Percentiles rank a stretch among this genome's conserved stretches.
Evolutionary conservation across 1,140 invertebrate species (phyloP).

Genomic region (Lutraria rhynchaena): DNA sequence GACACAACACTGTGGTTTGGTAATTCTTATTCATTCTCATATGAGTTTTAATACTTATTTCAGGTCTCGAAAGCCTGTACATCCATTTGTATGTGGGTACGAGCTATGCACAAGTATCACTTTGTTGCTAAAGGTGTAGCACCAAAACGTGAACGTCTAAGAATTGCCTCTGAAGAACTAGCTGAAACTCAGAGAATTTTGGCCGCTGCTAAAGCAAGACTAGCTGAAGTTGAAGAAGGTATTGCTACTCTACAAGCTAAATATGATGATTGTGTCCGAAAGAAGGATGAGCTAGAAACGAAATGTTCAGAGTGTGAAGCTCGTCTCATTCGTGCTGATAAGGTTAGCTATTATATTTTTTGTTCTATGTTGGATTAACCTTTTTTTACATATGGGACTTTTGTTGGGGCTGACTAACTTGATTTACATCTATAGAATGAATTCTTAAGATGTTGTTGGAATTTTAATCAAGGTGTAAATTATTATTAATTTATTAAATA

Average conservation of each 20-base stretch:
- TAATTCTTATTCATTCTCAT: no score
- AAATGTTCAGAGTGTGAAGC: constrained; percentile 81
- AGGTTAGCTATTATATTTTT: constrained; percentile 70
- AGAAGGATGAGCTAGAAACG: constrained; percentile 82
- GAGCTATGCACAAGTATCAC: constrained; percentile 92
- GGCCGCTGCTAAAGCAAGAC: constrained; percentile 79
- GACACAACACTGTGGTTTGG: no score
- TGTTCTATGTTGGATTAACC: no score
- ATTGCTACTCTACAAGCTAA: constrained; percentile 82
- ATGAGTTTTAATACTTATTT: no score
- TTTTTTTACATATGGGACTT: no score
- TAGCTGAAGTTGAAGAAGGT: constrained; percentile 81
- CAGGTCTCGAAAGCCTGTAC: constrained; percentile 93
- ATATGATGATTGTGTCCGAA: constrained; percentile 82
- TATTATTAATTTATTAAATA: no score
- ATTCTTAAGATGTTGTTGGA: no score
- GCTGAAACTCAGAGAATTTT: constrained; percentile 80
- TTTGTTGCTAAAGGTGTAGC: constrained; percentile 82
- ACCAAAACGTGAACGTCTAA: constrained; percentile 81
- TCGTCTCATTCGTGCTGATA: constrained; percentile 81
- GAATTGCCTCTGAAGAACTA: constrained; percentile 79
- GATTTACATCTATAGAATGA: no score
- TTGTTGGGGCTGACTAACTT: no score
- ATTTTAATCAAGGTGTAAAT: no score
- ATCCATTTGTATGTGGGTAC: constrained; percentile 94